These are phyloP conservation scores for Brachyhypopomus occidentalis DNA, from an alignment of 2,113 vertebrate genomes.

Conservation along the genomic window DNA sequence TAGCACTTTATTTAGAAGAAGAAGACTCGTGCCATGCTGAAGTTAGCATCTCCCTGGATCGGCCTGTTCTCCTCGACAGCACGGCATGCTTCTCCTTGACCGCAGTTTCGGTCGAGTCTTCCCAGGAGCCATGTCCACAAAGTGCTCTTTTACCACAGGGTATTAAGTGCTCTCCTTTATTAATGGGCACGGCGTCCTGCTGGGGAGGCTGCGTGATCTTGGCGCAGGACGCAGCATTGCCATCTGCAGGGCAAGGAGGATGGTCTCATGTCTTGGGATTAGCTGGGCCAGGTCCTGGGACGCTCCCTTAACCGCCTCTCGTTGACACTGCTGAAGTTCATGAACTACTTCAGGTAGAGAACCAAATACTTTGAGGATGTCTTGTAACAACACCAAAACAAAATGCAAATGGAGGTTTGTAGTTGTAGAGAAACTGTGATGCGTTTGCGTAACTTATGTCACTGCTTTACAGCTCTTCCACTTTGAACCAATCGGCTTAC, in stretches of 20 bases:
- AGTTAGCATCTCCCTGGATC: constrained; percentile 23
- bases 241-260: constrained; percentile 55
- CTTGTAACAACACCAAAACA: no score
- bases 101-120: constrained; percentile 25
- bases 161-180: constrained; percentile 66
- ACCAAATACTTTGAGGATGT: neutral
- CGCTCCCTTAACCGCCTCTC: neutral
- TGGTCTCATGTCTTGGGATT: constrained; percentile 51
- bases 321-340: neutral
- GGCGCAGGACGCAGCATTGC: constrained; percentile 59
- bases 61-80: constrained; percentile 20
- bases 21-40: neutral
- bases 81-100: constrained; percentile 49
- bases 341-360: constrained; percentile 24
- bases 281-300: constrained; percentile 14
- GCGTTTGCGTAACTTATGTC: constrained; percentile 27
- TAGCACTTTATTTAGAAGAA: neutral
- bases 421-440: neutral
- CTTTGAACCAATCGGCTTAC: constrained; percentile 43
- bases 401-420: neutral
- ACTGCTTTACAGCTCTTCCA: constrained; percentile 35
- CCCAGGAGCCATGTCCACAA: constrained; percentile 51
- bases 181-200: constrained; percentile 62
- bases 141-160: constrained; percentile 53
- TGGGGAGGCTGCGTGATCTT: constrained; percentile 52